These are phyloP conservation scores for Capitulum mitella DNA, from an alignment of 2,888 invertebrate genomes.

Conservation along the genomic window DNA sequence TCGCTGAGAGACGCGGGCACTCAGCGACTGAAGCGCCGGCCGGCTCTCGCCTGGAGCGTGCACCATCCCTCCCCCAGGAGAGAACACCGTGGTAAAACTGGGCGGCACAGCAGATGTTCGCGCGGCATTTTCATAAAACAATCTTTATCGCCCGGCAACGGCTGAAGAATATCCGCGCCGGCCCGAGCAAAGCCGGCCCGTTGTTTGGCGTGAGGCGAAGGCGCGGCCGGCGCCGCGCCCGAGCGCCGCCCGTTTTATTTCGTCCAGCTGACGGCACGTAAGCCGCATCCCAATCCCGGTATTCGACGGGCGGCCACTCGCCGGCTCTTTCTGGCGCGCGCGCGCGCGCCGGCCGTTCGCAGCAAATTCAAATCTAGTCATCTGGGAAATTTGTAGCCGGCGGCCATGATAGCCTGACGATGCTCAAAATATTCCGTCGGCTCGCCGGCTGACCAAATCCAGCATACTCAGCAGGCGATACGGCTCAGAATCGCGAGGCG, in stretches of 20 bases:
- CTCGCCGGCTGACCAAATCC: neutral
- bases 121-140: too few relatives aligned
- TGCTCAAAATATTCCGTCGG: constrained; percentile 10
- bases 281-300: neutral
- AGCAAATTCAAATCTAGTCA: constrained; percentile 24
- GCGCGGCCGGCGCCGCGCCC: neutral
- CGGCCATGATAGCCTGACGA: constrained; percentile 17
- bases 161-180: too few relatives aligned
- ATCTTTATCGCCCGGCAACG: too few relatives aligned
- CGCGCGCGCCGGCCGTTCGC: neutral
- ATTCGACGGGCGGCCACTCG: neutral
- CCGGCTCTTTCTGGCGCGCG: neutral
- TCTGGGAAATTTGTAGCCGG: constrained; percentile 24
- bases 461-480: constrained; percentile 18
- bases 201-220: too few relatives aligned
- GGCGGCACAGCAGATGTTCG: too few relatives aligned
- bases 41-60: too few relatives aligned
- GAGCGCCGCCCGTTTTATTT: neutral
- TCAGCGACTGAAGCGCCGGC: too few relatives aligned
- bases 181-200: too few relatives aligned
- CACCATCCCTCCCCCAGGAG: too few relatives aligned
- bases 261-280: neutral
- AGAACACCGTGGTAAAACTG: too few relatives aligned
- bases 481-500: neutral
- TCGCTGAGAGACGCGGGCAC: too few relatives aligned